Evolutionary conservation across 2,888 invertebrate genomes (phyloP).

Genomic region (Callimorpha dominula): DNA sequence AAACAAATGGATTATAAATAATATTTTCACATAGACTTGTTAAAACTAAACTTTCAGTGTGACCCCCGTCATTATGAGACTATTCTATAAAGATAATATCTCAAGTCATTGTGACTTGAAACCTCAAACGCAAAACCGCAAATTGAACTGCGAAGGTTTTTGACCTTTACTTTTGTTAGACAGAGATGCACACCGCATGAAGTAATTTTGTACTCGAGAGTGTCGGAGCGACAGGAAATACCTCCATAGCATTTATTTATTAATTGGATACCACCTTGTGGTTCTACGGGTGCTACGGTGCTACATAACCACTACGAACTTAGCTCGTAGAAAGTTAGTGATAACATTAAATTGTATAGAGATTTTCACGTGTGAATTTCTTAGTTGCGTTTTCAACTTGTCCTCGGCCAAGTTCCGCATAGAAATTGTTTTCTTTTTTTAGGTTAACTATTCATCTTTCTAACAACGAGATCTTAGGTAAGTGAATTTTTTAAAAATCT

Average conservation of each 20-base stretch:
- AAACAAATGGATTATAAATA: no score
- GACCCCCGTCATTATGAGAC: no score
- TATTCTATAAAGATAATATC: no score
- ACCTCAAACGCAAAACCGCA: background rate
- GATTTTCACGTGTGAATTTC: background rate
- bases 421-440: no score
- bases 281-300: conserved; percentile 29
- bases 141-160: conserved; percentile 11
- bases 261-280: conserved; percentile 26
- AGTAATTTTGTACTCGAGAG: conserved; percentile 31
- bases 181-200: conserved; percentile 29
- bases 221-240: conserved; percentile 29
- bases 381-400: background rate
- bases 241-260: conserved; percentile 24
- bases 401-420: background rate
- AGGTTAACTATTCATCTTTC: no score
- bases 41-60: no score
- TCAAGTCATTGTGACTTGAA: background rate
- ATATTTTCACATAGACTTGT: no score
- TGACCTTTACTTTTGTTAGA: conserved; percentile 26
- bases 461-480: no score
- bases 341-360: background rate
- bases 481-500: no score
- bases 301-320: conserved; percentile 36
- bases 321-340: conserved; percentile 23